These are phyloP conservation scores for Parazoanthus swiftii DNA, from an alignment of 92 coral and sea anemone species.

Conservation along the genomic window DNA sequence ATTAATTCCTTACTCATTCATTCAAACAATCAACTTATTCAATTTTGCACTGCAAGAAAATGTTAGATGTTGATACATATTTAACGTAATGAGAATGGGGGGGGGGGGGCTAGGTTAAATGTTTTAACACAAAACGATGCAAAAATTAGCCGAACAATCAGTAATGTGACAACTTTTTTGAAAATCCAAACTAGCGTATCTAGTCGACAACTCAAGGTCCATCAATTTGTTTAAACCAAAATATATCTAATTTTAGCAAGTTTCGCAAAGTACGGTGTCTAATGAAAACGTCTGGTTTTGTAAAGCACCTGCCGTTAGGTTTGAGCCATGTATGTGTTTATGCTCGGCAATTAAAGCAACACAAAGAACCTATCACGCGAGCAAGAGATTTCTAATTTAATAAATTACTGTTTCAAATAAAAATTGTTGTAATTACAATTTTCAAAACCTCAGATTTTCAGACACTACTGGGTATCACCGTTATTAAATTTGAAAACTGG, in stretches of 20 bases:
- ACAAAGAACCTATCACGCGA: neutral
- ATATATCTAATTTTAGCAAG: neutral
- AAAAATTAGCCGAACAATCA: too few relatives aligned
- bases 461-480: conserved; percentile 5
- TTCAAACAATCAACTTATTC: too few relatives aligned
- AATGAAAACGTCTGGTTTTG: neutral
- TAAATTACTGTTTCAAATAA: neutral
- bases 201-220: neutral
- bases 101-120: neutral
- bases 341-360: neutral
- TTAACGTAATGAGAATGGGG: neutral
- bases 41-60: too few relatives aligned
- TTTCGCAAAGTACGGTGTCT: neutral
- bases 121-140: neutral
- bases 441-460: neutral
- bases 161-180: neutral
- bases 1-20: too few relatives aligned
- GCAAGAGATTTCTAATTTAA: neutral
- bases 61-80: too few relatives aligned
- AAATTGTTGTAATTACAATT: neutral
- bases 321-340: too few relatives aligned
- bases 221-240: neutral
- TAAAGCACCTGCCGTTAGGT: neutral
- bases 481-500: conserved; percentile 1
- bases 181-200: neutral